Percentiles rank a stretch among this genome's conserved stretches.
These are phyloP conservation scores for Thunnus albacares DNA, from an alignment of 2,797 vertebrate species.

Conservation along the genomic window DNA sequence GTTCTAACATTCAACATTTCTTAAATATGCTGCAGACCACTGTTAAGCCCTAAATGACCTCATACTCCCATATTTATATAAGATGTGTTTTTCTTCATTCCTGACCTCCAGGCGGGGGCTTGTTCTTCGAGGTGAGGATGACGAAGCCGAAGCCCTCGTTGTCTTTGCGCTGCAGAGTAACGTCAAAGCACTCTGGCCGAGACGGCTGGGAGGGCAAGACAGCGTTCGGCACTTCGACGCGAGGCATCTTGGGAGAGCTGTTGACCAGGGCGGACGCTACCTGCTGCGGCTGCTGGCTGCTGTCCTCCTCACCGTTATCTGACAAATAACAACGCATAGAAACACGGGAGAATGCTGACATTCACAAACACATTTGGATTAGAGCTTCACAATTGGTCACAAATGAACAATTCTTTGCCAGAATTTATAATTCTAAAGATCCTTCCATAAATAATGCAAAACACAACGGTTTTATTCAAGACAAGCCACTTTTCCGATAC, in stretches of 20 bases:
- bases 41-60: not conserved
- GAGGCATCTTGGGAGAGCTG: slow-evolving; percentile 86
- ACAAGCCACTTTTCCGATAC: slow-evolving; percentile 15
- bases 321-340: slow-evolving; percentile 15
- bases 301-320: slow-evolving; percentile 83
- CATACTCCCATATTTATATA: not conserved
- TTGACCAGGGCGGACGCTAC: slow-evolving; percentile 81
- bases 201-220: slow-evolving; percentile 47
- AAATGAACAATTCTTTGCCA: slow-evolving; percentile 23
- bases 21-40: not conserved
- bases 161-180: slow-evolving; percentile 93
- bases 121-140: slow-evolving; percentile 98
- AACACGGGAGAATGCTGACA: not conserved
- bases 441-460: slow-evolving; percentile 23
- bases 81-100: not conserved
- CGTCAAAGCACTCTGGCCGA: slow-evolving; percentile 89
- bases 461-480: not conserved
- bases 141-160: slow-evolving; percentile 98
- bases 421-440: slow-evolving; percentile 3
- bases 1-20: not conserved
- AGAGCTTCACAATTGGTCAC: not conserved
- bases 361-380: not conserved
- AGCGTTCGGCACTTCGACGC: slow-evolving; percentile 70
- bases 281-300: slow-evolving; percentile 73
- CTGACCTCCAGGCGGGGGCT: slow-evolving; percentile 96